Base-by-base conservation (phyloP, 2,888 invertebrate genomes). In the Agrochola circellaris region DNA sequence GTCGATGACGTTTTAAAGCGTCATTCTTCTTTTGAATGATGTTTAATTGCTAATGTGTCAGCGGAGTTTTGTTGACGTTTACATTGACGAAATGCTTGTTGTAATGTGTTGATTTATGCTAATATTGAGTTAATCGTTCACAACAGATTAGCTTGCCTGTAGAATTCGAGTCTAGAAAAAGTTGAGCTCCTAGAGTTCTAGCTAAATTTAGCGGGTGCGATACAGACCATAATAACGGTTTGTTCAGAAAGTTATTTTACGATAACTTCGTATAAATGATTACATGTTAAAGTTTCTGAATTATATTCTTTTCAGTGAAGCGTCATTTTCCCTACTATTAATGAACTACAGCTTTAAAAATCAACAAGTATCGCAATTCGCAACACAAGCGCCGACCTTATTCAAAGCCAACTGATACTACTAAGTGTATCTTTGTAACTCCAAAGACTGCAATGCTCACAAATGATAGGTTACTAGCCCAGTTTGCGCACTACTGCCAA, bases 401-500 rank as follows among this genome's bases (percentile, higher is more conserved):
- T 69, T 61, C 45, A 73, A 20, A 58, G 23, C 38, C 42, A 73
- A 65, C n/a, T 48, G 42, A 67, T 38, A 38, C 34, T 73, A 73
- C 60, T 54, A 72, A 51, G 65, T 54, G 42, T 64, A 77, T 77
- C 68, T 65, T 75, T 73, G 72, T 74, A 88, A 70, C 48, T 65
- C n/a, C 48, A 84, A 76, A 84, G 77, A 82, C 82, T 78, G 79
- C 20, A 74, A 87, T 65, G 66, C n/a, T 26, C 73, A 65, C 67
- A 81, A 87, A 87, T 89, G 48, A 87, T 81, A 82, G 79, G 82
- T 75, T 87, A 34, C 69, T 60, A 45, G 30, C 68, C 45, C 66
- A 79, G 67, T 73, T 69, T 66, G 38, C 75, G 11, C 58, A 82
- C 69, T 73, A 74, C 71, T 77, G 70, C 67, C 78, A 69, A 85